A percentile compares a stretch with the other conserved stretches of the same genome.
phyloP scores from a whole-genome alignment of 2,113 vertebrate species.

The Nymphicus hollandicus region DNA sequence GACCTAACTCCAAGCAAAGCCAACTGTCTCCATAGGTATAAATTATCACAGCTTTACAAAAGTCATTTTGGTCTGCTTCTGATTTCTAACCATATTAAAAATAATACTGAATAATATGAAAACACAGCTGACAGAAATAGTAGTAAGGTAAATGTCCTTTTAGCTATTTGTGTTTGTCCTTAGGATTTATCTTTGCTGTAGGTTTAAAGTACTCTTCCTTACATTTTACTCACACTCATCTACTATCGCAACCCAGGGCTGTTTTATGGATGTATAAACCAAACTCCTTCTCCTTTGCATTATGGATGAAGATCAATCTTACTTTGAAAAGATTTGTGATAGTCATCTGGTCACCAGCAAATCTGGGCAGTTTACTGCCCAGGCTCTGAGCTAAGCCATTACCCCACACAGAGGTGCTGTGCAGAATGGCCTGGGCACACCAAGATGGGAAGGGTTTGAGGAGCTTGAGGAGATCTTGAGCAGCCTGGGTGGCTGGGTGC shows the following conservation, averaged over 20 bases:
- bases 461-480: neutral
- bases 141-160: neutral
- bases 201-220: neutral
- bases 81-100: neutral
- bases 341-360: neutral
- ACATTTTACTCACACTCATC: neutral
- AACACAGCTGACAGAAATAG: neutral
- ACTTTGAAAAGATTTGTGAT: neutral
- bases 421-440: neutral
- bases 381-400: neutral
- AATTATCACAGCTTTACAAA: neutral
- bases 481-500: neutral
- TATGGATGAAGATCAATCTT: neutral
- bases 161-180: neutral
- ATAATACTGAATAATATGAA: neutral
- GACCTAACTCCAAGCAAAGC: neutral
- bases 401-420: accelerated
- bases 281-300: neutral
- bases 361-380: neutral
- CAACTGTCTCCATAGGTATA: neutral
- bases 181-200: neutral
- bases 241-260: neutral
- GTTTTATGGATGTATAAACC: neutral
- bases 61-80: neutral
- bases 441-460: neutral